phyloP scores from a whole-genome alignment of 2,888 invertebrate genomes.

The Atrina japonica region DNA sequence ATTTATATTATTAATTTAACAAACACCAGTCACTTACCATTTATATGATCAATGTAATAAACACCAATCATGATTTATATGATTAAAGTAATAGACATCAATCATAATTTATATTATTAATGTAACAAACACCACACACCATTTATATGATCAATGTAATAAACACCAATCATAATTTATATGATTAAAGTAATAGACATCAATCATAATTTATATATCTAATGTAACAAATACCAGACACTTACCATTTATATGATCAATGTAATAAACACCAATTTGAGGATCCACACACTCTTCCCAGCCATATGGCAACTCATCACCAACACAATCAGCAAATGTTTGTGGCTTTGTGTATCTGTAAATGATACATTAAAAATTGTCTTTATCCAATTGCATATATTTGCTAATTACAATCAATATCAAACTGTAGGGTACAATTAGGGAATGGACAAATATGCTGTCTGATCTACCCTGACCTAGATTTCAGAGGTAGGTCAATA shows the following conservation, averaged over 20 bases:
- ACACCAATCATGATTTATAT: slow-evolving; percentile 88
- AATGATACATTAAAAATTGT: no score
- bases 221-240: slow-evolving; percentile 69
- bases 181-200: no score
- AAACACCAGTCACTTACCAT: slow-evolving; percentile 96
- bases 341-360: slow-evolving; percentile 97
- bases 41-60: slow-evolving; percentile 98
- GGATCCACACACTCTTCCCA: slow-evolving; percentile 98
- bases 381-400: no score
- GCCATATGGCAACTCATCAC: slow-evolving; percentile 97
- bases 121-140: no score
- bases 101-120: slow-evolving; percentile 83
- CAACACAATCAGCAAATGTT: slow-evolving; percentile 98
- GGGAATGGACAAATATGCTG: no score
- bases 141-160: slow-evolving; percentile 87
- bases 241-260: slow-evolving; percentile 98
- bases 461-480: no score
- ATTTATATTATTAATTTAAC: no score
- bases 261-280: slow-evolving; percentile 96
- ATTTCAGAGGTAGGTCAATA: no score
- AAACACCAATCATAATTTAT: slow-evolving; percentile 90
- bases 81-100: slow-evolving; percentile 90
- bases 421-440: no score
- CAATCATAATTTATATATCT: no score
- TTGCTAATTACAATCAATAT: no score